Percentiles rank a stretch among this genome's conserved stretches.
Evolutionary conservation across 2,797 vertebrate species (phyloP).

Genomic region (Gephyroberyx darwinii): DNA sequence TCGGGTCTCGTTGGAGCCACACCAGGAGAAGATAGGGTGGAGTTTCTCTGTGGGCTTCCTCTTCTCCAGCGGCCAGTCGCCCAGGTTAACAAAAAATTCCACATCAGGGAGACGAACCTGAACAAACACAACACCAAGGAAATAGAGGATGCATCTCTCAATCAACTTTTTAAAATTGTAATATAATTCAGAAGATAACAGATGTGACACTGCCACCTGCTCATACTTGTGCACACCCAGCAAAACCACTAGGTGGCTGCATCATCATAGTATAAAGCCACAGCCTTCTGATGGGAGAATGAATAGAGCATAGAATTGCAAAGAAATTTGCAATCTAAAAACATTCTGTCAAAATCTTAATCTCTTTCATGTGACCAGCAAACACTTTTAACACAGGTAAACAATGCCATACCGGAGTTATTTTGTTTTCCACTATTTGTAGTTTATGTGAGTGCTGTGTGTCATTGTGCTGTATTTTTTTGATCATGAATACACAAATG

Average conservation of each 20-base stretch:
- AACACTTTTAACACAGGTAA: too few relatives aligned
- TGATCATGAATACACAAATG: too few relatives aligned
- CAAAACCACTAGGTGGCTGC: background rate
- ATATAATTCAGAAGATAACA: too few relatives aligned
- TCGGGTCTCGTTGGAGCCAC: slow-evolving; percentile 92
- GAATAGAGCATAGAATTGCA: background rate
- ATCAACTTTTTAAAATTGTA: background rate
- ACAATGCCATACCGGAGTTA: too few relatives aligned
- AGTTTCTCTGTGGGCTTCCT: slow-evolving; percentile 83
- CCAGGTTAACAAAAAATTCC: slow-evolving; percentile 98
- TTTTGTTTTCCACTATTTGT: too few relatives aligned
- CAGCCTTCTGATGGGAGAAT: too few relatives aligned
- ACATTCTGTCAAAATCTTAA: too few relatives aligned
- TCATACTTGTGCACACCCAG: background rate
- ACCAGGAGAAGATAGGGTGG: slow-evolving; percentile 98
- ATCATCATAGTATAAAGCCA: too few relatives aligned
- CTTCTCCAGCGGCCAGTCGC: slow-evolving; percentile 98
- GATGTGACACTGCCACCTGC: background rate
- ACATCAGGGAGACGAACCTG: slow-evolving; percentile 93
- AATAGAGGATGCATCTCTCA: background rate
- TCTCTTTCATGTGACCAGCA: too few relatives aligned
- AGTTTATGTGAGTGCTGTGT: too few relatives aligned
- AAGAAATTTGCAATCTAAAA: background rate
- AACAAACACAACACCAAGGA: slow-evolving; percentile 13
- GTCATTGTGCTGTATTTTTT: too few relatives aligned